These are phyloP conservation scores for Brachylomia viminalis DNA, from an alignment of 2,888 invertebrate genomes.

Conservation along the genomic window DNA sequence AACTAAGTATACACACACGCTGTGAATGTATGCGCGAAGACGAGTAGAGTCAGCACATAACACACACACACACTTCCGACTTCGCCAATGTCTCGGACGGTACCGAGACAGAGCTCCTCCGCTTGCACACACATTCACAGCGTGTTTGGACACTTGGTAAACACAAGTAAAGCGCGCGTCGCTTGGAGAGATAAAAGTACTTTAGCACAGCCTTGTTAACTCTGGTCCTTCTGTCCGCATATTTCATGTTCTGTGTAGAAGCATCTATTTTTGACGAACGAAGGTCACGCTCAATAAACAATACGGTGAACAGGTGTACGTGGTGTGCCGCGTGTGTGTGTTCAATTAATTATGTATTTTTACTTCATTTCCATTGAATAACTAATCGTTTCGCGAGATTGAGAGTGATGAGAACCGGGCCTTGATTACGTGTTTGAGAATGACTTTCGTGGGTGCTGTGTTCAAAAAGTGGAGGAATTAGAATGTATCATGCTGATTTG, in stretches of 20 bases:
- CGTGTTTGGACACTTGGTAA: too few species aligned
- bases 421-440: neutral
- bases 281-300: slow-evolving; percentile 78
- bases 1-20: too few species aligned
- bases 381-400: slow-evolving; percentile 12
- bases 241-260: slow-evolving; percentile 3
- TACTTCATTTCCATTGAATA: slow-evolving; percentile 37
- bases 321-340: slow-evolving; percentile 50
- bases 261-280: slow-evolving; percentile 73
- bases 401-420: neutral
- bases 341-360: slow-evolving; percentile 47
- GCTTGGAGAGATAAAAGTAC: too few species aligned
- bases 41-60: too few species aligned
- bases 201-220: too few species aligned
- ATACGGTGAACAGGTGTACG: slow-evolving; percentile 74
- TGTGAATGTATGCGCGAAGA: too few species aligned
- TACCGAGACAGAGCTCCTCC: too few species aligned
- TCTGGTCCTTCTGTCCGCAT: slow-evolving; percentile 36
- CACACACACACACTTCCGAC: too few species aligned
- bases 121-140: too few species aligned
- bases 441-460: neutral
- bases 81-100: too few species aligned
- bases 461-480: neutral
- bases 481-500: neutral
- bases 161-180: too few species aligned